Percentiles rank a stretch among this genome's conserved stretches.
Conservation (phyloP, 2,888 invertebrate species). For the Minunthozetes semirufus region DNA sequence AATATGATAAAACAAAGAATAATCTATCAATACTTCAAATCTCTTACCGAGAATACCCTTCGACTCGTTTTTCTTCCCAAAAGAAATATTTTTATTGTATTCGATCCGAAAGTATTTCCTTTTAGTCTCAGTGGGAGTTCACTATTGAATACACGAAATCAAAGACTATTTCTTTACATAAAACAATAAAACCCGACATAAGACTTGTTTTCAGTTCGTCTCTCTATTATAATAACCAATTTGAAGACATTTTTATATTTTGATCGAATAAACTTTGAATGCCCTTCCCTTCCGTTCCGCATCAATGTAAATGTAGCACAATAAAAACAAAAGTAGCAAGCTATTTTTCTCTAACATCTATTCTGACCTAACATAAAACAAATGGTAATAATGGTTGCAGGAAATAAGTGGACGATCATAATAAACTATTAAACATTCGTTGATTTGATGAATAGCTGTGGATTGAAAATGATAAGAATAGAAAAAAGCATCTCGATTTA, state of each 20-base stretch:
- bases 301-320: too few relatives aligned
- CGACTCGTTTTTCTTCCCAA: background rate
- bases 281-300: too few relatives aligned
- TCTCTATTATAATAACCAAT: background rate
- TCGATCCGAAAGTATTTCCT: background rate
- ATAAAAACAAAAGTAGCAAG: too few relatives aligned
- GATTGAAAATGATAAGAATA: too few relatives aligned
- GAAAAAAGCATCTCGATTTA: too few relatives aligned
- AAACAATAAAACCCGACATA: background rate
- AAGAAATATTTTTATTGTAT: conserved; percentile 1
- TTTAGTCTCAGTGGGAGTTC: background rate
- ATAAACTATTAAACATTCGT: too few relatives aligned
- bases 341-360: too few relatives aligned
- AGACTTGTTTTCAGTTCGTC: background rate
- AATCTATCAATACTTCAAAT: conserved; percentile 20
- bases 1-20: conserved; percentile 8
- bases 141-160: background rate
- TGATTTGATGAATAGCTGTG: too few relatives aligned
- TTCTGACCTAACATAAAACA: too few relatives aligned
- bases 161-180: background rate
- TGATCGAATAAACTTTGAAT: too few relatives aligned
- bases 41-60: background rate
- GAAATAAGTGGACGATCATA: too few relatives aligned
- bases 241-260: background rate
- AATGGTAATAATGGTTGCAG: too few relatives aligned